phyloP scores from a whole-genome alignment of 2,113 vertebrate species.

The Thalassoma bifasciatum region DNA sequence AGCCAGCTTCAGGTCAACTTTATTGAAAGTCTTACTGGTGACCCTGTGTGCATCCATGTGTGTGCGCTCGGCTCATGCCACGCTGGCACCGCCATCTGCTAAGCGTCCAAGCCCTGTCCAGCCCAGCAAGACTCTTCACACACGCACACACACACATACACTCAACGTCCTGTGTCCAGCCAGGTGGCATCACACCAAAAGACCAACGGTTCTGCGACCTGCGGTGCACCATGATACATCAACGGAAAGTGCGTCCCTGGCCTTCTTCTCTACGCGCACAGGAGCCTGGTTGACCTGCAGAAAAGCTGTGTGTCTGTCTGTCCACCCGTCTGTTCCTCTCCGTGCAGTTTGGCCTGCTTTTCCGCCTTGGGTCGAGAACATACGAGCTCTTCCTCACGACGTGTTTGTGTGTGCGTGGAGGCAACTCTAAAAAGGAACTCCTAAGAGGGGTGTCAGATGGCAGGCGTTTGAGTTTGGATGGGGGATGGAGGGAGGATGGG shows the following conservation, averaged over 20 bases:
- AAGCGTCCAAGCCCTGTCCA: slow-evolving; percentile 57
- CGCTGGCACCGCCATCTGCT: slow-evolving; percentile 79
- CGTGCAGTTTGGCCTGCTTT: slow-evolving; percentile 43
- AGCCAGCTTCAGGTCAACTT: slow-evolving; percentile 25
- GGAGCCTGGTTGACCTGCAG: slow-evolving; percentile 32
- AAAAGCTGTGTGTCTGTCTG: slow-evolving; percentile 42
- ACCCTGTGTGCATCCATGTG: slow-evolving; percentile 62
- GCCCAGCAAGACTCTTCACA: slow-evolving; percentile 57
- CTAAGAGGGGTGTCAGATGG: slow-evolving; percentile 79
- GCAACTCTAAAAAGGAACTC: slow-evolving; percentile 60
- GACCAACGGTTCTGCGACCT: slow-evolving; percentile 59
- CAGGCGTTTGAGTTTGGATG: slow-evolving; percentile 64
- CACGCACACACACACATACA: slow-evolving; percentile 34
- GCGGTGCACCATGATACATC: slow-evolving; percentile 26
- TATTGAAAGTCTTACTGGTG: slow-evolving; percentile 36
- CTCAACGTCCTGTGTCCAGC: slow-evolving; percentile 45
- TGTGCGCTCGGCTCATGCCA: slow-evolving; percentile 59
- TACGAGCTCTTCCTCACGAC: slow-evolving; percentile 29
- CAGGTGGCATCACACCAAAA: slow-evolving; percentile 70
- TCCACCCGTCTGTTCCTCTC: slow-evolving; percentile 52
- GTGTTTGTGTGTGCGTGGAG: slow-evolving; percentile 49
- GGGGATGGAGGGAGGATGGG: slow-evolving; percentile 54
- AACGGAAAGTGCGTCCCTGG: slow-evolving; percentile 33
- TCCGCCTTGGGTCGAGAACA: slow-evolving; percentile 49
- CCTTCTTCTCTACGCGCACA: slow-evolving; percentile 25